Base-by-base conservation (phyloP, 2,113 vertebrate species). In the Polyodon spathula region DNA sequence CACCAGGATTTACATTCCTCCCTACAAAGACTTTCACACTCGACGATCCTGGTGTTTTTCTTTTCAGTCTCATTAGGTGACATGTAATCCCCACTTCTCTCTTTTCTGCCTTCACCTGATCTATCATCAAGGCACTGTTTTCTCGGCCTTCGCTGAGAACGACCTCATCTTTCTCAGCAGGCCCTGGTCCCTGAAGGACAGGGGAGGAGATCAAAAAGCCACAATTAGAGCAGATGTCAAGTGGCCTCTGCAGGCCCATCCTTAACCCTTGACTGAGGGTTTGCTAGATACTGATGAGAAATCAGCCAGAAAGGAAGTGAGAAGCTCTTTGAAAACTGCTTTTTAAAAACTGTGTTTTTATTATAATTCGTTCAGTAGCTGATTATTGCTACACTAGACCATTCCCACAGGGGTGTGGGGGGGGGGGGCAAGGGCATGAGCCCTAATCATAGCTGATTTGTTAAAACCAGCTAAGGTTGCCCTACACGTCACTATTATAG, bases 191-290 rank as follows among this genome's bases (percentile, higher is more conserved):
- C 76, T 78, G 72, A 80, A 77, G 66, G 72, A 69, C 14, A 2
- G 78, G 63, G 58, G 15, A 71, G 68, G 76, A 86, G 78, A 88
- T 85, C 81, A 87, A 87, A 88, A 44, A 78, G 78, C 78, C 67
- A 7, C 71, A 74, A 76, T 68, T 74, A 74, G 76, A 86, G 69
- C 88, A 88, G 76, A 90, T 86, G 89, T 89, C 82, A 92, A 90
- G 83, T 87, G 75, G 78, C 83, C 85, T 76, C 84, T 71, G 71
- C 75, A 78, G 86, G 79, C 76, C 56, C 67, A 76, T 79, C 77
- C 81, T 90, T 89, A 86, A 85, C 82, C 78, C 72, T 73, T 81
- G 78, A 68, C 73, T 76, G 67, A 71, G 71, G 66, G 56, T 73
- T 82, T 72, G 66, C 66, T 76, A 72, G 74, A 76, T 65, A 60